These are phyloP conservation scores for Ailurus styani DNA, from an alignment of 2,113 vertebrate species.

Conservation along the genomic window DNA sequence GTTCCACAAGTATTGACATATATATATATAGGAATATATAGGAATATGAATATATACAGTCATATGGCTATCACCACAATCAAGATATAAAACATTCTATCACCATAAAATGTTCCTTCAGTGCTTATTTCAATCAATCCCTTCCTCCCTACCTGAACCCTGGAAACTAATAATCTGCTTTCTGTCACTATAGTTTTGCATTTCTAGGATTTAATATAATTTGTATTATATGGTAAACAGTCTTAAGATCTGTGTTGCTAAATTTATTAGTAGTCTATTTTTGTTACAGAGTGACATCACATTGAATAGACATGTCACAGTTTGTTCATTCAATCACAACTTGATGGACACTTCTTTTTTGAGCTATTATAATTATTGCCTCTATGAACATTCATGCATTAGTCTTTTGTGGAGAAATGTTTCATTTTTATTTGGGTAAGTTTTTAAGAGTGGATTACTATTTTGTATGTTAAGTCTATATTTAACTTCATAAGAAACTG, in stretches of 20 bases:
- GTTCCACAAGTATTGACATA: not conserved
- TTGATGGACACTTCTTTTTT: not conserved
- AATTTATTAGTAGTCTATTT: not conserved
- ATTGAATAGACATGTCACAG: not conserved
- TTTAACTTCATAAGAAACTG: not conserved
- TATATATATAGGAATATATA: too few relatives aligned
- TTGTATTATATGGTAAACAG: not conserved
- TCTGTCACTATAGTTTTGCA: not conserved
- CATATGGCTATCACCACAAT: not conserved
- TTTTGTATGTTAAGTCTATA: not conserved
- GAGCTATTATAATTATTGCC: not conserved
- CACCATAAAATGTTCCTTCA: not conserved
- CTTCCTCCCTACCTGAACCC: not conserved
- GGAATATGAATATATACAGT: too few relatives aligned
- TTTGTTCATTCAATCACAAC: not conserved
- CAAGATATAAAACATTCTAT: not conserved
- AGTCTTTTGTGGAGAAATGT: not conserved
- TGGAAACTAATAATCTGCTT: not conserved
- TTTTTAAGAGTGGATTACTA: not conserved
- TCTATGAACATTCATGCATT: not conserved
- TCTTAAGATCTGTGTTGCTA: not conserved
- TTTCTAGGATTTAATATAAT: not conserved
- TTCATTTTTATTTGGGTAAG: not conserved
- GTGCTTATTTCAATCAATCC: not conserved
- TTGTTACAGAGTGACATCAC: not conserved